Evolutionary conservation across 2,797 vertebrate genomes (phyloP).

Genomic region (Premnoplex brunnescens): DNA sequence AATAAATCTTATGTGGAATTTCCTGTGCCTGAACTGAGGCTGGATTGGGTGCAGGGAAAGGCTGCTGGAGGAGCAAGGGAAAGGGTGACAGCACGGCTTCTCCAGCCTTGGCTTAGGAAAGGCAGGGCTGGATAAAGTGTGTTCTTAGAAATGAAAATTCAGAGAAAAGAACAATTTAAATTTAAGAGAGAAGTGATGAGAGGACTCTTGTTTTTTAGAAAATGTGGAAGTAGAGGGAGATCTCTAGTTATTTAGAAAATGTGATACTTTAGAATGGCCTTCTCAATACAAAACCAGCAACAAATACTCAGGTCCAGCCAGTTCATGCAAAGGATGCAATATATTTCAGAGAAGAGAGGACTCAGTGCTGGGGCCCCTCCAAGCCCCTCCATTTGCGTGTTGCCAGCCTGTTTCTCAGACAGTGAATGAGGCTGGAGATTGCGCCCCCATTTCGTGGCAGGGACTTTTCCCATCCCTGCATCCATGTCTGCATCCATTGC

Average conservation of each 20-base stretch:
- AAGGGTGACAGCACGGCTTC: background rate
- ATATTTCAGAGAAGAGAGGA: background rate
- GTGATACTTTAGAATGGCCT: background rate
- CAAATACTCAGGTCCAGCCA: background rate
- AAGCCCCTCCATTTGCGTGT: background rate
- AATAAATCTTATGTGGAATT: background rate
- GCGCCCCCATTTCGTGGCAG: background rate
- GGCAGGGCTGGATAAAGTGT: background rate
- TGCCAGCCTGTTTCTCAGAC: background rate
- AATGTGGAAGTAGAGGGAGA: background rate
- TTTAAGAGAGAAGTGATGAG: background rate
- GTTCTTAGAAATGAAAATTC: background rate
- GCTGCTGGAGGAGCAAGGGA: background rate
- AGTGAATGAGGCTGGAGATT: background rate
- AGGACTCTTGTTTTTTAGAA: background rate
- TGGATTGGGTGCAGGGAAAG: background rate
- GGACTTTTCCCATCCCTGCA: background rate
- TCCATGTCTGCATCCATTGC: too few species aligned
- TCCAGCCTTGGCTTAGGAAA: background rate
- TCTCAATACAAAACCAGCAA: background rate
- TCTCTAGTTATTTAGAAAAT: background rate
- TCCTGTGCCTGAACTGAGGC: background rate
- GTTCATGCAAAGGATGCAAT: fast-evolving
- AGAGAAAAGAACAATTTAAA: background rate
- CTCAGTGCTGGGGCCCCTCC: background rate